Base-by-base conservation (phyloP, 2,888 invertebrate genomes). In the Macroteleia sp. region DNA sequence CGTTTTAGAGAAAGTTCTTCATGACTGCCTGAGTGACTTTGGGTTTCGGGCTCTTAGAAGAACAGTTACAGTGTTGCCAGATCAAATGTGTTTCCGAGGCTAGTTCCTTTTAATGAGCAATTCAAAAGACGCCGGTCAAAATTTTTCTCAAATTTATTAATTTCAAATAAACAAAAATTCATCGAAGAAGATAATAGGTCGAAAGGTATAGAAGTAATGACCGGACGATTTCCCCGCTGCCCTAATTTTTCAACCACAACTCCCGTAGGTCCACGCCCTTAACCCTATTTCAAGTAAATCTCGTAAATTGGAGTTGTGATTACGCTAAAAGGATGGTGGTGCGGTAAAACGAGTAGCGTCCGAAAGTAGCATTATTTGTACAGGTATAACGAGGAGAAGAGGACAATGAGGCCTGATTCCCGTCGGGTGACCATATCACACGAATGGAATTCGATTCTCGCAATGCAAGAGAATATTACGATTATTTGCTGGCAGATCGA, bases 401-500 rank as follows among this genome's bases (percentile, higher is more conserved):
- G 61, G 56, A 71, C 71, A 71, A 71, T 71, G 71, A 62, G 48
- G 62, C 32, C 44, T 71, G 71, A 71, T 71, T 70, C 61, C 62
- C 34, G 48, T 48, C 61, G 61, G 71, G 73, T 73, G 71, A 73
- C 73, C 77, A 44, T 54, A 73, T 61, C 62, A 76, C 69, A 57
- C 77, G 73, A 62, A 67, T 78, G 73, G 73, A 73, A 77, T 77
- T 66, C 44, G 62, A 77, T 73, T 77, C 67, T 67, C 54, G 77
- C 73, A 61, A 25, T 61, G 61, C 48, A 67, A 52, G 75, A 67
- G 75, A 69, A 78, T 69, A 69, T 77, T 64, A 69, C 74, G 73
- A 79, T 80, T 80, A 77, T 74, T 74, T 77, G 76, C 77, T 70
- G 54, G 75, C 67, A 76, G 75, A 79, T 75, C 75, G 79, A 73